Base-by-base conservation (phyloP, 2,113 vertebrate genomes). In the Brachirus orientalis region DNA sequence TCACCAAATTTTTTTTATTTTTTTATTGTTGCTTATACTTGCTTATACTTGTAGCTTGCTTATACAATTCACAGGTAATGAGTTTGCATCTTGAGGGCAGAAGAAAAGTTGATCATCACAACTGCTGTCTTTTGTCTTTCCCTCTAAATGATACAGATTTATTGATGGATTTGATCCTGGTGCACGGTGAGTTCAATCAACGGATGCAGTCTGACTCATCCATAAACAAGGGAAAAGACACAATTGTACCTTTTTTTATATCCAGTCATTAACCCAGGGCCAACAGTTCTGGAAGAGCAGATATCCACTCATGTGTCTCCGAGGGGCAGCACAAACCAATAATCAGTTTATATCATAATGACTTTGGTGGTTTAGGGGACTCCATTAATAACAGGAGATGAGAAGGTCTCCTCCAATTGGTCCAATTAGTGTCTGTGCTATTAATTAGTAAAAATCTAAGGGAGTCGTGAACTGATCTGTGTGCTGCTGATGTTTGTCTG, bases 361-460 rank as follows among this genome's bases (percentile, higher is more conserved):
- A 59, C 56, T 43, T 35, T 11, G 0, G 28, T 65, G 59, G 33
- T 62, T 77, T 50, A 14, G 51, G 11, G 36, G 13, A 60, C n/a
- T 40, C 36, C 60, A 72, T 55, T 58, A 53, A 82, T 58, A 68
- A 68, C 54, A 19, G 10, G 37, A 65, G 51, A 78, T 43, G 37
- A 76, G 11, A 63, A 76, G 61, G 22, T 61, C 61, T 64, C 14
- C 46, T 60, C 16, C 69, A 72, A 80, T 81, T 78, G 63, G 61
- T 33, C 40, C 44, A 77, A 74, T 79, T 76, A 67, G 47, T 63
- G 36, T 78, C 37, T 18, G 17, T 37, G 55, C 67, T 75, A 61
- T 80, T 78, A 56, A 79, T 81, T 66, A 66, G 50, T 61, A 28
- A 51, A 38, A 56, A 8, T 69, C 33, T 33, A 48, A 38, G 41